Conservation (phyloP, 2,113 vertebrate genomes). For the Toxostoma redivivum region DNA sequence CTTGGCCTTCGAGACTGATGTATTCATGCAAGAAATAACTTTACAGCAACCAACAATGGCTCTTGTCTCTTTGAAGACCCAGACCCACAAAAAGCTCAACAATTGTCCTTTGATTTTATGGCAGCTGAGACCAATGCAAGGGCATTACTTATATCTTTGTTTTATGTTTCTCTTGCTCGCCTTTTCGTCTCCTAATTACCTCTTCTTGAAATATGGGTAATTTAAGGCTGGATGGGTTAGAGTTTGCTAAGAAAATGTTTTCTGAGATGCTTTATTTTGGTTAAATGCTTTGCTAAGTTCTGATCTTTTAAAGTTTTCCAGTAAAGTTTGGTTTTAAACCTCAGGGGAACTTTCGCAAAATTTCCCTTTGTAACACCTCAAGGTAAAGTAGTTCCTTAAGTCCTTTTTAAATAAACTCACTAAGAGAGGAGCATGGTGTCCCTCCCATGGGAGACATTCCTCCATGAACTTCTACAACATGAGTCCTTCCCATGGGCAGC, state of each 20-base stretch:
- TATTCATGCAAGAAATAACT: too few relatives aligned
- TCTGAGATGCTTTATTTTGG: background rate
- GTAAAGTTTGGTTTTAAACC: background rate
- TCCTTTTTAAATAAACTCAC: background rate
- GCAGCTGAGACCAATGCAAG: background rate
- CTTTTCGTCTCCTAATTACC: background rate
- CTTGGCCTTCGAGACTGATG: too few relatives aligned
- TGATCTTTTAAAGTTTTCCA: background rate
- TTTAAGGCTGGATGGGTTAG: background rate
- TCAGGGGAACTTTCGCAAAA: background rate
- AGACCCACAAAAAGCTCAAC: too few relatives aligned
- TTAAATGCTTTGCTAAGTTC: background rate
- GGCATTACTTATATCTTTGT: too few relatives aligned
- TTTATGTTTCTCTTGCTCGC: background rate
- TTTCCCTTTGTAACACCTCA: background rate
- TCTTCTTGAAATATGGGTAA: background rate
- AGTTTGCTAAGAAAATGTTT: background rate
- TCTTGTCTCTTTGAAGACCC: too few relatives aligned
- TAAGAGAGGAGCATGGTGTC: background rate
- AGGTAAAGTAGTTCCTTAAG: background rate
- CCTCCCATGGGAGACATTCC: background rate
- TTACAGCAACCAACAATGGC: too few relatives aligned
- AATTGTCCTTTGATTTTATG: background rate
- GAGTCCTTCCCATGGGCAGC: background rate
- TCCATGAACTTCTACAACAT: background rate